A percentile compares a stretch with the other conserved stretches of the same genome.
Conservation (phyloP, 1,140 invertebrate species). For the Ceratitis capitata region DNA sequence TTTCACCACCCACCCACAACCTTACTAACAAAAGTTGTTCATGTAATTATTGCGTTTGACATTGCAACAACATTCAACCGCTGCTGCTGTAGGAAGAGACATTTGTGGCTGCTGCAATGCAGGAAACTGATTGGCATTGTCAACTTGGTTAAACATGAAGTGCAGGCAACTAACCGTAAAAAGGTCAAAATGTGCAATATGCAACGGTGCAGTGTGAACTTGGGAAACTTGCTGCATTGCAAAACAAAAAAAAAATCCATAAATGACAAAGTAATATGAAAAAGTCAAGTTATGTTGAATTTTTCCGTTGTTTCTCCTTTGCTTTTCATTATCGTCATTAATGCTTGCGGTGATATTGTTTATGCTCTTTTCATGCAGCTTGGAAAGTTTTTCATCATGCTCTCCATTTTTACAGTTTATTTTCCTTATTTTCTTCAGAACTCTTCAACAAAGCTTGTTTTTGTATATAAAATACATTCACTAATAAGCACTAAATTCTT, state of each 20-base stretch:
- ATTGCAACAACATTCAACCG: neutral
- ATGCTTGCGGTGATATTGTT: neutral
- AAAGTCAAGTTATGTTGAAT: neutral
- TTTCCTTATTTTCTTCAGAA: too few species aligned
- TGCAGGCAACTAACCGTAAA: neutral
- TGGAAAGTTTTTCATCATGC: too few species aligned
- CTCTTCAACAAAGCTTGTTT: too few species aligned
- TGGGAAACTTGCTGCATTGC: neutral
- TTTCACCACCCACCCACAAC: neutral
- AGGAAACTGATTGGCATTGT: neutral
- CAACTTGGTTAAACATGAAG: neutral
- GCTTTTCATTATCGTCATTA: neutral
- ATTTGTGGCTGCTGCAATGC: neutral
- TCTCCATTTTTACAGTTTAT: neutral
- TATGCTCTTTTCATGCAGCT: neutral
- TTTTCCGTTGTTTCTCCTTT: neutral
- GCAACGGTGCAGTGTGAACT: neutral
- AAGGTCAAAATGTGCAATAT: constrained; percentile 3
- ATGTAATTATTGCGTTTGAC: constrained; percentile 4
- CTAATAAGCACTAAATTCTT: too few species aligned
- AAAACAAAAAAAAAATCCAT: neutral
- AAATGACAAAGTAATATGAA: neutral
- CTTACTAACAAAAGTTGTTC: neutral
- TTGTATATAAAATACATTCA: too few species aligned
- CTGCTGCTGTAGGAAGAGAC: neutral